Evolutionary conservation across 2,888 invertebrate genomes (phyloP), one percentile per base, ranked within the genome.

Genomic region (Leucophora obtusa): DNA sequence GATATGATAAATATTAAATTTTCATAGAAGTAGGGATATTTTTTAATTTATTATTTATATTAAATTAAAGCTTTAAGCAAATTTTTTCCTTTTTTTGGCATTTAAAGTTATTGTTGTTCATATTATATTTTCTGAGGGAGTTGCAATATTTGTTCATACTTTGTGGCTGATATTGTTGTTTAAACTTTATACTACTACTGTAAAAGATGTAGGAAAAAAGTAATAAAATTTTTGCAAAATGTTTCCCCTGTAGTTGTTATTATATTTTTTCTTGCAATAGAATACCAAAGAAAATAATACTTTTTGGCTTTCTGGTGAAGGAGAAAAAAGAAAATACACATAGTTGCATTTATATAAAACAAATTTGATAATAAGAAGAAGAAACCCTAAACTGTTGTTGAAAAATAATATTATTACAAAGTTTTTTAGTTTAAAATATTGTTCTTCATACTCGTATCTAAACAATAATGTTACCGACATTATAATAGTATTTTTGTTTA

Each of bases 401-500:
- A 9, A 69, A 68, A 79, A 9, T 4, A 65, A 70, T 59, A 60
- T 63, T 62, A 59, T 59, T 69, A 38, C 15, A 69, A 69, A 73
- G 38, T 28, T 69, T 70, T 69, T 69, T 2, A 10, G 2, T 47
- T 47, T n/a, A n/a, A 47, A 47, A 47, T 7, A n/a, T 43, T 47
- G 10, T 47, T 47, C n/a, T 47, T 47, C 14, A n/a, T 5, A 5
- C 3, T 47, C 6, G n/a, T 9, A 7, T 54, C 43, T 38, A 62
- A 59, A 59, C 58, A 79, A 73, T 72, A n/a, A 68, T 78, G 78
- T 63, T 68, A 38, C 78, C 53, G 14, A n/a, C n/a, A 47, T 38
- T 38, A 47, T 47, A 5, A n/a, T 47, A 47, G 3, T 47, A n/a
- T n/a, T 47, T 47, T 47, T 43, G 1, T 47, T 47, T 47, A 8